phyloP scores from a whole-genome alignment of 1,140 invertebrate species.

The Plutomurus gul region DNA sequence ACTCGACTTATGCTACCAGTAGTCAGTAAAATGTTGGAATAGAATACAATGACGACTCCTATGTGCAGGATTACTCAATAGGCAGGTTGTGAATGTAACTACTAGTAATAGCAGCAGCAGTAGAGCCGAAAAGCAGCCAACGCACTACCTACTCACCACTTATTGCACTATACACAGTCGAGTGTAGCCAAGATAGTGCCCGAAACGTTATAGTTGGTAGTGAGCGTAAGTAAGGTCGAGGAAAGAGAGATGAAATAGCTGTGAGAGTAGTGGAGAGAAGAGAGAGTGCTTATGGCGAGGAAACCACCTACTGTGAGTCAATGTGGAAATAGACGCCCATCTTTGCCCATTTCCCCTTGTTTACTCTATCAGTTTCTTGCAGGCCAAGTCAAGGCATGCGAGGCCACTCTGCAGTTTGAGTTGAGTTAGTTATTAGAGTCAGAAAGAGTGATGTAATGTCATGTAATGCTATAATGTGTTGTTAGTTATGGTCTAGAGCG shows the following conservation, averaged over 20 bases:
- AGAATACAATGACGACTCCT: neutral
- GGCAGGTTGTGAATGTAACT: neutral
- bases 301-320: constrained; percentile 31
- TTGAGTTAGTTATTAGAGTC: constrained; percentile 29
- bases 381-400: constrained; percentile 24
- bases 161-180: too few species aligned
- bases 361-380: constrained; percentile 32
- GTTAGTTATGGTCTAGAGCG: constrained; percentile 1
- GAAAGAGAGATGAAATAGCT: constrained; percentile 18
- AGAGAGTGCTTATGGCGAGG: constrained; percentile 12
- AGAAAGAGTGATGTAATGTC: constrained; percentile 26
- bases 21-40: neutral
- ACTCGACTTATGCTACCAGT: neutral
- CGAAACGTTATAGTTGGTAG: neutral
- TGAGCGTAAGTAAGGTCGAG: constrained; percentile 15
- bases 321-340: constrained; percentile 33
- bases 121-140: too few species aligned
- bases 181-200: too few species aligned
- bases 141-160: too few species aligned
- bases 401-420: constrained; percentile 14
- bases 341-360: constrained; percentile 32
- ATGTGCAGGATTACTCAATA: neutral
- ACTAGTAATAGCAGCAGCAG: neutral
- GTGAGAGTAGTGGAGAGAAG: constrained; percentile 7
- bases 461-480: constrained; percentile 27